Evolutionary conservation across 2,113 vertebrate species (phyloP), one percentile per base, ranked within the genome.

Genomic region (Irena cyanogastra): DNA sequence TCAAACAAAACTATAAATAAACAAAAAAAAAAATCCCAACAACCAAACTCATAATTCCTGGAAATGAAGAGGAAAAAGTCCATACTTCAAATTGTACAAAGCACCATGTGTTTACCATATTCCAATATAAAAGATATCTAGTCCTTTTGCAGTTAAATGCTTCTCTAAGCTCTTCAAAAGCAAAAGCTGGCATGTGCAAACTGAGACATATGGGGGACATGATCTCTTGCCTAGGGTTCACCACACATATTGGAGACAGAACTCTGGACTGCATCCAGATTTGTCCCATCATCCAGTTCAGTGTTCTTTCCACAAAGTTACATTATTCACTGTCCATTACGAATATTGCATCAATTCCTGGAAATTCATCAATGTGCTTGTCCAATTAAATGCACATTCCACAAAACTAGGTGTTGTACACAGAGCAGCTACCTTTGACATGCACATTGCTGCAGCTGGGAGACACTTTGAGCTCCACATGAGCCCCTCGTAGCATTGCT

Each of bases 1-100:
- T 9, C 33, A 37, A 44, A 70, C 33, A 30, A 64, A 42, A 37
- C 4, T 39, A 22, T 8, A 50, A 45, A 7, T 21, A 56, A 39
- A 28, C 13, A 41, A 80, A 71, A n/a, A n/a, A n/a, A n/a, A 39
- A 11, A 4, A 0, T 4, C 6, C 17, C 5, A 59, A 6, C 13
- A 60, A 39, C 16, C 16, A 52, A 60, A 16, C 2, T 0, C 7
- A 16, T 24, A 61, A 23, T 22, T 19, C 11, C 11, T 24, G 3
- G 18, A 78, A 81, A 77, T 19, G 0, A 61, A 66, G 11, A 53
- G 30, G 30, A 60, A 86, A 24, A 11, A 7, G 4, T 10, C 14
- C 8, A 0, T 54, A 52, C 10, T 28, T 83, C 20, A 57, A 85
- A 42, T 11, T 28, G 4, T 33, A 37, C 35, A 54, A 74, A 87